These are phyloP conservation scores for Hapalemur alaotrensis DNA, from an alignment of 2,797 vertebrate genomes.

Conservation along the genomic window DNA sequence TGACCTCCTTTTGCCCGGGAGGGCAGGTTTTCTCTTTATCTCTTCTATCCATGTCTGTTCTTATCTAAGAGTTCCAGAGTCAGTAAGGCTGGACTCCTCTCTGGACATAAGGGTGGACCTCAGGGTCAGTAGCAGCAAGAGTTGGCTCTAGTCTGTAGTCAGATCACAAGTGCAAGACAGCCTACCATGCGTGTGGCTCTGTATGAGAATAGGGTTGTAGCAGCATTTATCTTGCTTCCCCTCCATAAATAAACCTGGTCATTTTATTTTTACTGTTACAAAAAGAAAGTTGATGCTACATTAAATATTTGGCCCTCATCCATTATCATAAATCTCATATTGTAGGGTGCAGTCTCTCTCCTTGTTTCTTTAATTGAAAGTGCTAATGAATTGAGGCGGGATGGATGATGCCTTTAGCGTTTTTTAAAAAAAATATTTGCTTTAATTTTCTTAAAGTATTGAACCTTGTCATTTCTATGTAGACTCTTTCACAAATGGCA, in stretches of 20 bases:
- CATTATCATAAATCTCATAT: not conserved
- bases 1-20: not conserved
- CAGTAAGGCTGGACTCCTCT: not conserved
- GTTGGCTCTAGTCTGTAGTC: not conserved
- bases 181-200: not conserved
- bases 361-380: constrained; percentile 35
- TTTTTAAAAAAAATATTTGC: not conserved
- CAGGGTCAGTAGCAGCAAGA: not conserved
- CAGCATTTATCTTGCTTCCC: not conserved
- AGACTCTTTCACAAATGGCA: not conserved
- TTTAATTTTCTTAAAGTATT: constrained; percentile 29
- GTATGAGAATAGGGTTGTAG: not conserved
- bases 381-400: constrained; percentile 25
- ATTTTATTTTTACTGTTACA: constrained; percentile 14
- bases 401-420: not conserved
- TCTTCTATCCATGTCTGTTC: constrained; percentile 31
- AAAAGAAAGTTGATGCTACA: constrained; percentile 2
- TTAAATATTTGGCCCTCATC: not conserved
- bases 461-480: not conserved
- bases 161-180: not conserved
- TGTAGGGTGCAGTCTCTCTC: not conserved
- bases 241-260: not conserved
- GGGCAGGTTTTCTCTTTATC: constrained; percentile 42
- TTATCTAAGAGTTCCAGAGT: constrained; percentile 22
- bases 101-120: not conserved